Conservation (phyloP, 2,113 vertebrate species). For the western clawed frog (Xenopus tropicalis) region DNA sequence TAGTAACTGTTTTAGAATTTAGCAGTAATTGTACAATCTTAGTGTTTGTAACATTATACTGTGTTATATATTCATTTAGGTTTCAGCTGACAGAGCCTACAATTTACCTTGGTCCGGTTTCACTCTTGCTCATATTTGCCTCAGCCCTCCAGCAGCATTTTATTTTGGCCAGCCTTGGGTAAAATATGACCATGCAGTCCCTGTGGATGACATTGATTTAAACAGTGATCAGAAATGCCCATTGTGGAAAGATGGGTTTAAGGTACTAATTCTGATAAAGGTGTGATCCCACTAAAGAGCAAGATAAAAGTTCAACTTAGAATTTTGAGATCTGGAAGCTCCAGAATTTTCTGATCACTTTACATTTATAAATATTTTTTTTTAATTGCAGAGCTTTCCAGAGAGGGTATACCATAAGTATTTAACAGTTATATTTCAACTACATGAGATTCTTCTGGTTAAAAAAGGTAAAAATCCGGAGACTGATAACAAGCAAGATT, state of each 20-base stretch:
- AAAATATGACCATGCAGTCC: conserved; percentile 41
- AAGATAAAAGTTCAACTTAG: too few relatives aligned
- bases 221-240: conserved; percentile 47
- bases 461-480: not conserved
- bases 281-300: too few relatives aligned
- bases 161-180: conserved; percentile 45
- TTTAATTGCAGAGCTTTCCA: conserved; percentile 37
- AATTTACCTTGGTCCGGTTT: conserved; percentile 51
- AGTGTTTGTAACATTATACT: not conserved
- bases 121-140: conserved; percentile 46
- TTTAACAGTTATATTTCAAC: conserved; percentile 46
- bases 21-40: too few relatives aligned
- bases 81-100: conserved; percentile 46
- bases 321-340: too few relatives aligned
- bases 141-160: conserved; percentile 51
- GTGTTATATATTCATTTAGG: conserved; percentile 10
- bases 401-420: conserved; percentile 40
- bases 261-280: conserved; percentile 30
- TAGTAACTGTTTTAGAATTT: too few relatives aligned
- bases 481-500: not conserved
- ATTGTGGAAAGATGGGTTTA: conserved; percentile 48
- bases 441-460: conserved; percentile 30
- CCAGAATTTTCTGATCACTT: too few relatives aligned
- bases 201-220: conserved; percentile 43
- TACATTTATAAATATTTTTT: not conserved